Percentiles rank a stretch among this genome's conserved stretches.
Evolutionary conservation across 2,113 vertebrate species (phyloP).

Genomic region (Tonatia bakeri): DNA sequence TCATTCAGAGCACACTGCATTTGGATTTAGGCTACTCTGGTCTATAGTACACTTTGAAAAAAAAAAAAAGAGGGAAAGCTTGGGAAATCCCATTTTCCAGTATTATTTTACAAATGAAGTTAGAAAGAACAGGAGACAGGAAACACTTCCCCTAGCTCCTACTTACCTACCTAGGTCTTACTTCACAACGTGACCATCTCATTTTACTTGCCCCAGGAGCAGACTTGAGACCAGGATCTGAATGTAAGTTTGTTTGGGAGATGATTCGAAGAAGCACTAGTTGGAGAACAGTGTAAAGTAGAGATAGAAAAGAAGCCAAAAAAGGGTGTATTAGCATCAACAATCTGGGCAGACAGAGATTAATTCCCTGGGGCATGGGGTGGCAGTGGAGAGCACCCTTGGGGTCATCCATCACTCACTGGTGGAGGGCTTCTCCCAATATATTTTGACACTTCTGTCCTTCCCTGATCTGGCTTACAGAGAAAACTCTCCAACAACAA

Average conservation of each 20-base stretch:
- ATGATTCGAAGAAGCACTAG: not conserved
- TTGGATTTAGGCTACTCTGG: not conserved
- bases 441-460: not conserved
- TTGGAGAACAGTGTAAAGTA: not conserved
- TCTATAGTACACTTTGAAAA: not conserved
- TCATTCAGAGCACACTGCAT: not conserved
- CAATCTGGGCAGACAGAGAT: not conserved
- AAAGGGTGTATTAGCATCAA: fast-evolving
- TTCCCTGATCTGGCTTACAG: not conserved
- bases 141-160: not conserved
- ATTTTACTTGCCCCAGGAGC: not conserved
- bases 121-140: too few relatives aligned
- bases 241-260: not conserved
- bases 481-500: not conserved
- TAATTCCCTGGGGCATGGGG: fast-evolving
- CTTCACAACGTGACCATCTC: fast-evolving
- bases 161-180: not conserved
- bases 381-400: not conserved
- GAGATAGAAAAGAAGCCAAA: not conserved
- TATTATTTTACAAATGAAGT: not conserved
- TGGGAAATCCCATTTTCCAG: not conserved
- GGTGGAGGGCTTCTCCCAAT: not conserved
- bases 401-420: not conserved
- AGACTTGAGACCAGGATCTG: not conserved
- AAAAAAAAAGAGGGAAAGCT: not conserved